These are phyloP conservation scores for Copsychus sechellarum DNA, from an alignment of 2,113 vertebrate genomes.

Conservation along the genomic window DNA sequence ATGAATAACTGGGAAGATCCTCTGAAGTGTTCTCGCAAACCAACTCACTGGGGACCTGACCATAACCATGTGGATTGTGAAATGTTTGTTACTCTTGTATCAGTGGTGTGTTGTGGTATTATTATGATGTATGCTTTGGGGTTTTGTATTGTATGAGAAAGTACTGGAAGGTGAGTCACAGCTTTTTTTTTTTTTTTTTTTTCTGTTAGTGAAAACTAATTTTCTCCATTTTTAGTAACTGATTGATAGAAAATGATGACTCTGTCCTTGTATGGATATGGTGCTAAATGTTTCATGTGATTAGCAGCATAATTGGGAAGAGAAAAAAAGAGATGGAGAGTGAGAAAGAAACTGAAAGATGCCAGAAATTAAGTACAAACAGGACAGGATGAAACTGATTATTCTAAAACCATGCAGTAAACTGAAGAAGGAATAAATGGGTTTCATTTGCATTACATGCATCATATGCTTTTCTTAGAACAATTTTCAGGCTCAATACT, in stretches of 20 bases:
- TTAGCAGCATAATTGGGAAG: neutral
- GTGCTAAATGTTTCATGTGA: neutral
- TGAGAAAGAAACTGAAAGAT: neutral
- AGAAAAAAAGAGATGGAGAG: neutral
- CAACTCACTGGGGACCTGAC: neutral
- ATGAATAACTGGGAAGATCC: neutral
- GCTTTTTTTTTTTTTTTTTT: neutral
- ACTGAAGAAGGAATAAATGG: neutral
- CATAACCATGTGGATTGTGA: neutral
- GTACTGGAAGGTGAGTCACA: neutral
- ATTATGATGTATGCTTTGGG: neutral
- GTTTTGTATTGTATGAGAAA: neutral
- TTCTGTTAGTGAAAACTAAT: neutral
- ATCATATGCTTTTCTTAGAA: neutral
- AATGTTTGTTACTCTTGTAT: neutral
- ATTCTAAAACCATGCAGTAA: neutral
- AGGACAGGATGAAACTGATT: neutral
- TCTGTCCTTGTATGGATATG: neutral
- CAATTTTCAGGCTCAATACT: neutral
- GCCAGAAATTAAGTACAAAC: neutral
- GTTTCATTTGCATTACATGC: neutral
- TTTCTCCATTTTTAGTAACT: neutral
- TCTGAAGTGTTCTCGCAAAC: neutral
- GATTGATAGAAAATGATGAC: neutral
- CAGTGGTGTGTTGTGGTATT: neutral